Evolutionary conservation across 2,113 vertebrate species (phyloP), one percentile per base, ranked within the genome.

Genomic region (Mustelus asterias): DNA sequence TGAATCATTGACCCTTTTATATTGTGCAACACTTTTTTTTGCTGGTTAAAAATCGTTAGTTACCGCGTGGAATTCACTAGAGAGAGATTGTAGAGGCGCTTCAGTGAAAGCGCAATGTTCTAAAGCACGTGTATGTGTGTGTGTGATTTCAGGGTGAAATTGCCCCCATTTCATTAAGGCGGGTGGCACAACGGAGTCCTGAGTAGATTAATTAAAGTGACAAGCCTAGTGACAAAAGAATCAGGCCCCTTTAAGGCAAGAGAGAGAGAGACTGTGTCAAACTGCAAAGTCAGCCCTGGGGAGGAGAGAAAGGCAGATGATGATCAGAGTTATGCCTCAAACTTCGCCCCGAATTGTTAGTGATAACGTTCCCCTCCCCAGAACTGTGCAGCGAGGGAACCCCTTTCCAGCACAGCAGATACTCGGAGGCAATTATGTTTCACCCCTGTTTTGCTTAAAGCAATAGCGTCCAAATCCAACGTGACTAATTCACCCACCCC

Each of bases 321-420:
- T 58, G 86, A 29, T 89, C 54, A 90, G 16, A 90, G 83, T 26
- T 88, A 26, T 29, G 26, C 41, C 0, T 11, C 85, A 96, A 90
- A 37, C 80, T 78, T 44, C 96, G 37, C 94, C 54, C 63, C 93
- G 26, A 76, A 96, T 94, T 92, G 86, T 83, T 85, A 96, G 86
- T 63, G 54, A 69, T 5, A 72, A 41, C 65, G 1, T 16, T 16
- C 65, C 63, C 63, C 65, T 7, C 37, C 37, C 4, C 80, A 83
- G 80, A 83, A 44, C 80, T 20, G 80, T 41, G 80, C 80, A 83
- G 80, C 18, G 80, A 83, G 37, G 0, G 14, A 41, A 44, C 6
- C 0, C 18, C 29, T 76, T 41, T 5, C 26, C 1, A 41, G 8
- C 72, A 33, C 26, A 83, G 16, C 37, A 83, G 16, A 41, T 41